phyloP scores from a whole-genome alignment of 2,888 invertebrate species.

The Iselma pallidipennis region DNA sequence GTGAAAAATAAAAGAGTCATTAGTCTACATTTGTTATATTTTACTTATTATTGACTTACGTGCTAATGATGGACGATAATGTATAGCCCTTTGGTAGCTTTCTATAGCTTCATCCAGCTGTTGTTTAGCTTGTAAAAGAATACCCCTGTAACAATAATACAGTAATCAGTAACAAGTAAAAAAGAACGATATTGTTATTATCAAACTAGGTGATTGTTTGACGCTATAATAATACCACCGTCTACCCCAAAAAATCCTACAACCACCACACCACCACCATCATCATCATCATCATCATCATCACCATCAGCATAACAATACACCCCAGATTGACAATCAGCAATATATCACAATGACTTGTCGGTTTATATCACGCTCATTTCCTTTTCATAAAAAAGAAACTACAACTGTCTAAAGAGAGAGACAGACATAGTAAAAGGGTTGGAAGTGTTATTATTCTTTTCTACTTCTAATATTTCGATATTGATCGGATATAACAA shows the following conservation, averaged over 20 bases:
- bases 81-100: constrained; percentile 90
- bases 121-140: constrained; percentile 86
- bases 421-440: neutral
- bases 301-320: constrained; percentile 22
- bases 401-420: neutral
- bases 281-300: neutral
- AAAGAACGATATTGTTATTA: neutral
- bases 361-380: constrained; percentile 38
- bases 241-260: constrained; percentile 25
- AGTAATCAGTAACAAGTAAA: constrained; percentile 5
- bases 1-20: constrained; percentile 26
- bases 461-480: constrained; percentile 25
- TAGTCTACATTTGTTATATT: constrained; percentile 27
- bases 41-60: constrained; percentile 67
- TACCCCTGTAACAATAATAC: constrained; percentile 75
- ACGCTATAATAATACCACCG: neutral
- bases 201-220: constrained; percentile 22
- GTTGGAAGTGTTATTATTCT: constrained; percentile 30
- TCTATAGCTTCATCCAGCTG: constrained; percentile 85
- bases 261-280: too few relatives aligned
- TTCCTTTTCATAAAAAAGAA: constrained; percentile 35
- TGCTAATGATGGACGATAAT: constrained; percentile 90
- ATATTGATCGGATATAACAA: constrained; percentile 32
- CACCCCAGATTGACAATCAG: constrained; percentile 40
- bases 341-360: constrained; percentile 42